These are phyloP conservation scores for Pterobdella sp. DNA, from an alignment of 2,888 invertebrate genomes.

Conservation along the genomic window DNA sequence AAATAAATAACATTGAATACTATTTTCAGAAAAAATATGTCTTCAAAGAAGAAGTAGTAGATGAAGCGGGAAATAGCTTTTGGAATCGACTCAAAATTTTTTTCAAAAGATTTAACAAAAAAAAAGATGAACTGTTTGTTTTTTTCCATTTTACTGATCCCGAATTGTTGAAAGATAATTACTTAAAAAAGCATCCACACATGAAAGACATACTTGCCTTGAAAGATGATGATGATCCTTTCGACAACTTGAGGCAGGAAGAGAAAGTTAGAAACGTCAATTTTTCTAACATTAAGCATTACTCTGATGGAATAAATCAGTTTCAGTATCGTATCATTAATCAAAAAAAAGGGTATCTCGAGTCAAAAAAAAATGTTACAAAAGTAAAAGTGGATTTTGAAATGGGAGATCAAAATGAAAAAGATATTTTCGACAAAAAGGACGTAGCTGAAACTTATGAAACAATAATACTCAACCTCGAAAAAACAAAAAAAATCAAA, in stretches of 20 bases:
- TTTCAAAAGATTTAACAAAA: not conserved
- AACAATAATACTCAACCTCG: not conserved
- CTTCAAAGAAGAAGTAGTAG: not conserved
- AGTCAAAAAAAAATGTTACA: no score
- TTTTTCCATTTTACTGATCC: not conserved
- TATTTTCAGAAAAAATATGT: not conserved
- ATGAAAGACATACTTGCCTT: not conserved
- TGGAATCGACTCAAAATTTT: no score
- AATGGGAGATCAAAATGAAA: not conserved
- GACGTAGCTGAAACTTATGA: not conserved
- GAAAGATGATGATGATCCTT: not conserved
- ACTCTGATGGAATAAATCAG: not conserved
- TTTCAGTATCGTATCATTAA: no score
- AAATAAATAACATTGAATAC: not conserved
- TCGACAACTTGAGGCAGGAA: no score
- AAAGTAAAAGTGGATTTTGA: not conserved
- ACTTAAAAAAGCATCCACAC: not conserved
- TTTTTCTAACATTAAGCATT: no score
- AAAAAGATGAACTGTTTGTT: not conserved
- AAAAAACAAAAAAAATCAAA: not conserved
- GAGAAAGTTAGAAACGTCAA: no score
- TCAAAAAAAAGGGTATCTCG: no score
- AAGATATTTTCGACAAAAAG: not conserved
- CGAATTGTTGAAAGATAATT: not conserved
- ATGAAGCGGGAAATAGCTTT: not conserved